Base-by-base conservation (phyloP, 2,113 vertebrate species). In the Xenopus laevis region DNA sequence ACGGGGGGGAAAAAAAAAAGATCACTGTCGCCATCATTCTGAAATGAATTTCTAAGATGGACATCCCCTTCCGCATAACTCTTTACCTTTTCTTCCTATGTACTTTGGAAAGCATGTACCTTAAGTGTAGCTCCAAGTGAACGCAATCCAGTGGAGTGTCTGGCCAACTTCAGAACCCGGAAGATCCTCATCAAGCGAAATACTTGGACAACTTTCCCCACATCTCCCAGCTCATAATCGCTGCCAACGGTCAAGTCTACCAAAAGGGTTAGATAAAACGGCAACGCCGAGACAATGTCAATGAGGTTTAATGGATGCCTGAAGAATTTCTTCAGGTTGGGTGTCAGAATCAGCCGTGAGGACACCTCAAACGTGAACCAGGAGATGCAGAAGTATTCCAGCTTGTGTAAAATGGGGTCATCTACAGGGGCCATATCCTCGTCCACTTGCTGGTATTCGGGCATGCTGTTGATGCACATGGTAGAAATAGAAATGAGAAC, bases 341-440 rank as follows among this genome's bases (percentile, higher is more conserved):
- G 97, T 0, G 96, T 94, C 45, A 98, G 92, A 78, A 98, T 85
- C 81, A 98, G 90, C 62, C 96, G 94, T 7, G 87, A 92, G 16
- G 94, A 92, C 27, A 99, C 96, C 87, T 99, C 97, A 0, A 97
- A 96, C 78, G 95, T 96, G 89, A 99, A 98, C 97, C 97, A 99
- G 80, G 95, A 95, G 83, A 93, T 94, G 85, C 96, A 97, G 88
- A 98, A 95, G 68, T 95, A 92, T 84, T 98, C 97, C 72, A 98
- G 86, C 27, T 86, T 88, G 78, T 95, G 88, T 83, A 91, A 87
- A 79, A 89, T 85, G 0, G 90, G 86, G 60, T 96, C 95, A 1
- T 98, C 94, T 0, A 92, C 78, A 82, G 87, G 20, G 0, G 83
- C 90, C 47, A 12, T 4, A 0, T 89, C 89, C 21, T 90, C 82